Conservation (phyloP, 2,888 invertebrate genomes). For the Exocentrus adspersus region DNA sequence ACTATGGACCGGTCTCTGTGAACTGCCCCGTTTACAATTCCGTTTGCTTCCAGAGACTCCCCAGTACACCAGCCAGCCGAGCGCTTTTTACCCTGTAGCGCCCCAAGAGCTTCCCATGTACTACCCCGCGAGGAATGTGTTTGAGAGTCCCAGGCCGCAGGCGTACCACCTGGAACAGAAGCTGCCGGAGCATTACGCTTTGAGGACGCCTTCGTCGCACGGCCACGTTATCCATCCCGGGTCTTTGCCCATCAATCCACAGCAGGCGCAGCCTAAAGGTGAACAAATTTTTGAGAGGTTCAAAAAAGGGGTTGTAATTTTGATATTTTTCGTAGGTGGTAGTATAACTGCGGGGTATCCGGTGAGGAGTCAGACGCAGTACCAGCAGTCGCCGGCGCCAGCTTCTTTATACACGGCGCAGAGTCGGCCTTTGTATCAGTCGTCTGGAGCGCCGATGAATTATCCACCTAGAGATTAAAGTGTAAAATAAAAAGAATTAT, state of each 20-base stretch:
- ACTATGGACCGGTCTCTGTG: too few species aligned
- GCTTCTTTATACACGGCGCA: conserved; percentile 60
- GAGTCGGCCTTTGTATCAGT: conserved; percentile 60
- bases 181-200: conserved; percentile 59
- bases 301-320: too few species aligned
- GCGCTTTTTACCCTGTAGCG: conserved; percentile 66
- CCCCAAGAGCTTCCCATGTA: conserved; percentile 64
- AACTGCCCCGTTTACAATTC: not conserved
- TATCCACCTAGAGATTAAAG: conserved; percentile 45
- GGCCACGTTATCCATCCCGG: conserved; percentile 69
- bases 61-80: conserved; percentile 65
- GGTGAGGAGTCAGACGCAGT: conserved; percentile 72
- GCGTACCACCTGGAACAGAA: conserved; percentile 60
- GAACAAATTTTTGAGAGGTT: too few species aligned
- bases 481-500: not conserved
- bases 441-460: conserved; percentile 55
- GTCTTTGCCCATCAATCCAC: conserved; percentile 68
- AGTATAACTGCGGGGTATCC: conserved; percentile 88
- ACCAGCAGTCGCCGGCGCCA: conserved; percentile 54
- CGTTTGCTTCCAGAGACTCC: conserved; percentile 64
- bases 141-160: conserved; percentile 57
- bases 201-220: conserved; percentile 62
- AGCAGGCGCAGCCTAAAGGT: conserved; percentile 50
- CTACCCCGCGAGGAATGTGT: conserved; percentile 57
- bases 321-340: conserved; percentile 62